phyloP scores from a whole-genome alignment of 1,140 invertebrate species.

The Philopotamus ludificatus region DNA sequence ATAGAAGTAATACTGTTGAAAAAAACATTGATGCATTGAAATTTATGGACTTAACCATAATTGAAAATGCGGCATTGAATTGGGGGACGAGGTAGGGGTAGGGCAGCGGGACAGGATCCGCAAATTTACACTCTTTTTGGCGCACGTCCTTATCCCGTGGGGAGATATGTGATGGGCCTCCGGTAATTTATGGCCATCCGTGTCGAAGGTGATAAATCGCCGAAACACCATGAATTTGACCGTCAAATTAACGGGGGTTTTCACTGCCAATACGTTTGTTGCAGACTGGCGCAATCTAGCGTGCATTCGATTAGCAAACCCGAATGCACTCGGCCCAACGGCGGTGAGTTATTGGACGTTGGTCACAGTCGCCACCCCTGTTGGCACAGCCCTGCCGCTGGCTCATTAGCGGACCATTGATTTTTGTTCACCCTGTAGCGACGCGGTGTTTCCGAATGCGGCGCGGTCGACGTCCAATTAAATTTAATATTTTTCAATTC shows the following conservation, averaged over 20 bases:
- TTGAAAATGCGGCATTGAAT: too few species aligned
- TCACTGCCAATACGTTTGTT: slow-evolving; percentile 13
- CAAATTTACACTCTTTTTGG: too few species aligned
- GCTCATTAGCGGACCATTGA: neutral
- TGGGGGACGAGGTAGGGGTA: too few species aligned
- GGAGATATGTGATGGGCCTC: neutral
- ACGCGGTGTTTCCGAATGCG: too few species aligned
- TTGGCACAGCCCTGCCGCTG: slow-evolving; percentile 4
- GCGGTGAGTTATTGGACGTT: slow-evolving; percentile 19
- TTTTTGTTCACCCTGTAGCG: neutral
- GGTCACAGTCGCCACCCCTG: slow-evolving; percentile 1
- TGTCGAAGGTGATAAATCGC: slow-evolving; percentile 15
- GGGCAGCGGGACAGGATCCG: too few species aligned
- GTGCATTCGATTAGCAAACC: slow-evolving; percentile 14
- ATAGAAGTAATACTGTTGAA: too few species aligned
- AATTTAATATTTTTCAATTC: too few species aligned
- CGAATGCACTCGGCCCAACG: slow-evolving; percentile 3
- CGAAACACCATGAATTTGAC: slow-evolving; percentile 13
- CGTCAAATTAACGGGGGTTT: slow-evolving; percentile 31
- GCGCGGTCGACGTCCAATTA: too few species aligned
- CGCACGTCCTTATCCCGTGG: neutral
- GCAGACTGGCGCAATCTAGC: slow-evolving; percentile 20
- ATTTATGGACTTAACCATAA: too few species aligned
- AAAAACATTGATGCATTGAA: too few species aligned
- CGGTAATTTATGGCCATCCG: neutral